Conservation (phyloP, 2,797 vertebrate genomes). For the Pipistrellus nathusii region DNA sequence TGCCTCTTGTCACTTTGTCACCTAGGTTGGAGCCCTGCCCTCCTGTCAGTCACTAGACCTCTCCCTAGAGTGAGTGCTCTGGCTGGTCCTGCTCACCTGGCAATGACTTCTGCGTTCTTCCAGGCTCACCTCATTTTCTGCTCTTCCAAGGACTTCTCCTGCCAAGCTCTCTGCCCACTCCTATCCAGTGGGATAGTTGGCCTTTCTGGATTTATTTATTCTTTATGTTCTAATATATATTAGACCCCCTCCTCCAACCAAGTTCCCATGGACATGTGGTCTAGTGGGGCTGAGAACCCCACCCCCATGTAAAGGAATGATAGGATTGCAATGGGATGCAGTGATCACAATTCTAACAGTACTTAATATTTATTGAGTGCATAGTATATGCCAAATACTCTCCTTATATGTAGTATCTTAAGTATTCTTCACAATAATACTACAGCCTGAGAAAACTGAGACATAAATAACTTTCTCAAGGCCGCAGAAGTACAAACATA, state of each 20-base stretch:
- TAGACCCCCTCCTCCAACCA: neutral
- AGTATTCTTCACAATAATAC: neutral
- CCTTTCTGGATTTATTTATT: neutral
- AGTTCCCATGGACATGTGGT: neutral
- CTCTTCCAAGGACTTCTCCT: neutral
- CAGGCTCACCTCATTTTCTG: neutral
- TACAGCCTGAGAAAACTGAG: neutral
- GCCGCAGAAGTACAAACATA: neutral
- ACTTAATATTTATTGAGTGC: neutral
- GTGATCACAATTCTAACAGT: neutral
- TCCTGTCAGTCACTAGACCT: neutral
- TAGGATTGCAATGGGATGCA: fast-evolving
- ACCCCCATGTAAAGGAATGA: neutral
- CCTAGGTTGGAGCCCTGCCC: too few relatives aligned
- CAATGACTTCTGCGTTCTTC: neutral
- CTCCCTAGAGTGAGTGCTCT: neutral
- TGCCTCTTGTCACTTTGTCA: neutral
- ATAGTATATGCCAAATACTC: neutral
- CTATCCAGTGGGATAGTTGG: neutral
- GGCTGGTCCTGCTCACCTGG: neutral
- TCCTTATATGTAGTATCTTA: neutral
- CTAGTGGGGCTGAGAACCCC: neutral
- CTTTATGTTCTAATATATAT: neutral
- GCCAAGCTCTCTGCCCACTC: too few relatives aligned
- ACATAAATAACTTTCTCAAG: neutral